Evolutionary conservation across 1,140 invertebrate species (phyloP), one percentile per base, ranked within the genome.

Genomic region (Temnothorax nylanderi): DNA sequence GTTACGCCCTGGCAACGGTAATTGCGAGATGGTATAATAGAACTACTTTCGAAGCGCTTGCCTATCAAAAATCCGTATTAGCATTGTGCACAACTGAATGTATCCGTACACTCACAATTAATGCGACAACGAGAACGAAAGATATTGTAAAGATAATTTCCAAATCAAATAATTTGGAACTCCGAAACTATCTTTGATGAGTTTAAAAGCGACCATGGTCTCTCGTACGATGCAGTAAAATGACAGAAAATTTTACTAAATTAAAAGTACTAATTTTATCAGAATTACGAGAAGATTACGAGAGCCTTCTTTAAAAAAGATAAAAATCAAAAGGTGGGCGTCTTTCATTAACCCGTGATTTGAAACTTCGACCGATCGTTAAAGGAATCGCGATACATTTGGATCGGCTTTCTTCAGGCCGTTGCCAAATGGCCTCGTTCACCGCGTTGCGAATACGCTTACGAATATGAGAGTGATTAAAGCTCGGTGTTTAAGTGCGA

Each of bases 1-100:
- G 91, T 92, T 90, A 92, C 91, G 92, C 91, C 93, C 87, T 86
- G 88, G 87, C 81, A 91, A 87, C 89, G 74, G 72, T 60, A 80
- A 65, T 75, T 44, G 76, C 47, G 34, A 85, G 77, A 81, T 88
- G 90, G 87, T 65, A n/a, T n/a, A n/a, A n/a, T n/a, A 71, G 34
- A 77, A 87, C 56, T 49, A 88, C 71, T 62, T 80, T n/a, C 37
- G 74, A 51, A 75, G 58, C n/a, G 56, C 67, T 54, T 71, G 47
- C 18, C 37, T 47, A 32, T 72, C 78, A 67, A 56, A 67, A 56
- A 74, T 60, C 26, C 32, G 77, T 80, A 87, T 88, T 87, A 89
- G 77, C 82, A 82, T 84, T n/a, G 37, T n/a, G 34, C 1, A 5
- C 3, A 11, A 16, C 44, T 65, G 47, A 3, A 78, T 21, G 44